Percentiles rank a stretch among this genome's conserved stretches.
phyloP scores from a whole-genome alignment of 2,797 vertebrate genomes.

The Protosalanx chinensis region DNA sequence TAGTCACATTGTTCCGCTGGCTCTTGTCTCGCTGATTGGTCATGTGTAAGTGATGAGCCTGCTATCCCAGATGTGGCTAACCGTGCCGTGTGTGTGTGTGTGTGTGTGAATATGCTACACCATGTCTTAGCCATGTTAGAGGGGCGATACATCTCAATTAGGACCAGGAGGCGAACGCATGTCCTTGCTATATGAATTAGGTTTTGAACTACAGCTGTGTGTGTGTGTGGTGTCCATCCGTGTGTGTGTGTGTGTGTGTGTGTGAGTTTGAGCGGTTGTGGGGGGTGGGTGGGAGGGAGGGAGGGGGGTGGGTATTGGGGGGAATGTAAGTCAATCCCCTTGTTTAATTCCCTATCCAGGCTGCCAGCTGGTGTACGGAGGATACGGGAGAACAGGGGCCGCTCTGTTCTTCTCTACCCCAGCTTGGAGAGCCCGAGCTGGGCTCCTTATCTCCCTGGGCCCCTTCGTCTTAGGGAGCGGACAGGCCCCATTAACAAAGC shows the following conservation, averaged over 20 bases:
- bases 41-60: background rate
- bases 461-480: conserved; percentile 21
- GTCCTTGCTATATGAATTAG: conserved; percentile 34
- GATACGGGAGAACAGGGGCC: conserved; percentile 30
- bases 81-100: conserved; percentile 14
- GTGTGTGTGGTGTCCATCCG: conserved; percentile 18
- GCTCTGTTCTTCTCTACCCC: conserved; percentile 23
- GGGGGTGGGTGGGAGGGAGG: background rate
- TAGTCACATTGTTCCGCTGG: background rate
- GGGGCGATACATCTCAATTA: conserved; percentile 51
- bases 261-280: conserved; percentile 13
- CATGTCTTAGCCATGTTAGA: conserved; percentile 17
- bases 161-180: conserved; percentile 18
- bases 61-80: background rate
- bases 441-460: conserved; percentile 9
- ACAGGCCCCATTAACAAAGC: conserved; percentile 28
- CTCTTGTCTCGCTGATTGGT: background rate
- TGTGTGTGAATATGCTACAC: background rate
- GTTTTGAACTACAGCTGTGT: conserved; percentile 30
- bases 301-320: background rate
- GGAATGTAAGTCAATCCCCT: conserved; percentile 26
- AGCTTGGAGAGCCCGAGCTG: conserved; percentile 31
- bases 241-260: conserved; percentile 22
- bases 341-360: conserved; percentile 25
- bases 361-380: conserved; percentile 41